phyloP scores from a whole-genome alignment of 2,888 invertebrate genomes.

The Drosophila cognata region DNA sequence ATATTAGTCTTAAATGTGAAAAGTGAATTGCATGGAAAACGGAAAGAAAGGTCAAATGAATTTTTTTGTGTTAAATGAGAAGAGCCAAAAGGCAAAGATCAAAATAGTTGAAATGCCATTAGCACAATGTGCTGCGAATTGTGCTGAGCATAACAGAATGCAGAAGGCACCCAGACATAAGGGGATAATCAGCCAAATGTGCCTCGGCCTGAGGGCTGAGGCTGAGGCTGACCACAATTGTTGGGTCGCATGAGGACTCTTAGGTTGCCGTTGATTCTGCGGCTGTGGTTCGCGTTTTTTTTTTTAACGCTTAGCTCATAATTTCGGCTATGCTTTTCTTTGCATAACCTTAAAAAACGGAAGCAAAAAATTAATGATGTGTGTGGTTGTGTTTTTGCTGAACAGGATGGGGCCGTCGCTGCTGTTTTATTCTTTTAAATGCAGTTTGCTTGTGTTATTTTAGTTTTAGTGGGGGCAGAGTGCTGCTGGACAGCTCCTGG shows the following conservation, averaged over 20 bases:
- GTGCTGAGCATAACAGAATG: constrained; percentile 16
- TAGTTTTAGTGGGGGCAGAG: constrained; percentile 8
- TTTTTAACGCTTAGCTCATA: constrained; percentile 37
- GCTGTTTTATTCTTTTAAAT: constrained; percentile 44
- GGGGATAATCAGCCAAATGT: constrained; percentile 35
- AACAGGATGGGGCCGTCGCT: constrained; percentile 10
- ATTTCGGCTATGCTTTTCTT: constrained; percentile 41
- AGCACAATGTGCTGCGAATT: constrained; percentile 44
- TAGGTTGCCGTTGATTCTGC: constrained; percentile 34
- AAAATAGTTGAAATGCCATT: constrained; percentile 68
- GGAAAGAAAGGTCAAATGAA: constrained; percentile 34
- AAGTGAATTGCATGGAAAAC: neutral
- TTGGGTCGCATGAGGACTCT: constrained; percentile 67
- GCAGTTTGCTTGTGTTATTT: constrained; percentile 32
- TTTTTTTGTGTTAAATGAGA: constrained; percentile 10
- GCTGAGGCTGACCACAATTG: constrained; percentile 58
- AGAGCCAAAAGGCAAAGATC: constrained; percentile 35
- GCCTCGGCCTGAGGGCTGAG: neutral
- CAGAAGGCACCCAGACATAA: constrained; percentile 9
- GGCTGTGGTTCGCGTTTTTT: constrained; percentile 23
- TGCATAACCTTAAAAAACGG: constrained; percentile 21
- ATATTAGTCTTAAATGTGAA: constrained; percentile 7
- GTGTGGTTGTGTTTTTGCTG: constrained; percentile 28
- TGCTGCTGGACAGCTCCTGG: neutral
- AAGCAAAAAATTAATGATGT: constrained; percentile 33